phyloP scores from a whole-genome alignment of 2,888 invertebrate species.

The Escarpia spicata region DNA sequence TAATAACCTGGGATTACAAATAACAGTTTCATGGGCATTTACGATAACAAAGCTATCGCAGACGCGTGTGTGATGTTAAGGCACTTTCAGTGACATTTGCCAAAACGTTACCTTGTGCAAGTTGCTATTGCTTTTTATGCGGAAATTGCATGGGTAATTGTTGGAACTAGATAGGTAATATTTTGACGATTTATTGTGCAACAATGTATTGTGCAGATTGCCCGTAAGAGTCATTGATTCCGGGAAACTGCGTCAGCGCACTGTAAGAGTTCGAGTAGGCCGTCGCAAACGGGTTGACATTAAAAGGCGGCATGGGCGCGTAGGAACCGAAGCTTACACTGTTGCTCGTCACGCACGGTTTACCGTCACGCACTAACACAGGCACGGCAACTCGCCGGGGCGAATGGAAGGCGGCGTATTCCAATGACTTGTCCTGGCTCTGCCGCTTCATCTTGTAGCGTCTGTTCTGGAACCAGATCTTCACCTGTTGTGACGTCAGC shows the following conservation, averaged over 20 bases:
- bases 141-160: not conserved
- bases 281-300: not conserved
- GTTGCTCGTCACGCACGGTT: not conserved
- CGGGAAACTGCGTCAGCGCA: not conserved
- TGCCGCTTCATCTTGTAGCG: conserved; percentile 80
- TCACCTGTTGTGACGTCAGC: conserved; percentile 83
- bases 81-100: not conserved
- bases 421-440: conserved; percentile 67
- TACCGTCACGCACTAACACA: not conserved
- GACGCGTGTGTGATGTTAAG: not conserved
- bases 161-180: too few relatives aligned
- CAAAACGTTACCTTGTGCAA: not conserved
- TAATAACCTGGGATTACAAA: not conserved
- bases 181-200: not conserved
- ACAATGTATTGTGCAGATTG: not conserved
- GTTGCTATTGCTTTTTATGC: not conserved
- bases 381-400: not conserved
- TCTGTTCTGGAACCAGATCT: conserved; percentile 91
- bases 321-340: not conserved
- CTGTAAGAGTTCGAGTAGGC: not conserved
- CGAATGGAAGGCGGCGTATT: conserved; percentile 63
- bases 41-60: not conserved
- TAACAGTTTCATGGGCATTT: not conserved
- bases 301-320: not conserved
- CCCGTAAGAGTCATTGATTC: conserved; percentile 5